Evolutionary conservation across 2,797 vertebrate species (phyloP).

Genomic region (Vultur gryphus): DNA sequence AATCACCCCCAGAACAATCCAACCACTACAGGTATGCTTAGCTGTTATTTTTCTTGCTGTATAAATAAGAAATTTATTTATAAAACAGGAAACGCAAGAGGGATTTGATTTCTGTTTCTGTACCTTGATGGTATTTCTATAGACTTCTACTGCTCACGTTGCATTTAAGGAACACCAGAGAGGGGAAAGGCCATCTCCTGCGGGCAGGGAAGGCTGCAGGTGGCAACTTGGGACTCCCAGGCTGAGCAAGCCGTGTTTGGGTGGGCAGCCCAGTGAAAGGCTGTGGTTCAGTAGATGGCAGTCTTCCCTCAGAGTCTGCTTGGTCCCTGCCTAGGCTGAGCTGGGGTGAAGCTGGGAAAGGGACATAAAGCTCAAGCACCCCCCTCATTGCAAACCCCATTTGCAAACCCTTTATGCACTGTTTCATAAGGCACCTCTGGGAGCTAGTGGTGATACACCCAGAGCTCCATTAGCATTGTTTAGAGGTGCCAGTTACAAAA

Average conservation of each 20-base stretch:
- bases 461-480: background rate
- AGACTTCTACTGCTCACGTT: background rate
- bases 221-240: background rate
- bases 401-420: background rate
- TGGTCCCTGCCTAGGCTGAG: background rate
- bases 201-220: background rate
- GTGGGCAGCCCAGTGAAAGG: background rate
- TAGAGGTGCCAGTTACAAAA: background rate
- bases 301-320: constrained; percentile 16
- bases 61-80: background rate
- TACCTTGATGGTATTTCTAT: background rate
- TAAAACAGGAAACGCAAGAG: background rate
- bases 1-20: background rate
- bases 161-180: background rate
- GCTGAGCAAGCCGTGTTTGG: background rate
- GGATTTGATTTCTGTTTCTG: background rate
- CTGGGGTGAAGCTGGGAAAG: background rate
- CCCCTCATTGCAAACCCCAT: background rate
- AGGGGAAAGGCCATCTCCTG: background rate
- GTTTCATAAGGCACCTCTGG: background rate
- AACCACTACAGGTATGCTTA: background rate
- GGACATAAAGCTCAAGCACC: background rate
- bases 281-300: constrained; percentile 49
- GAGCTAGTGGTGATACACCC: background rate
- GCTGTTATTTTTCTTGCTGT: background rate